phyloP scores from a whole-genome alignment of 2,113 vertebrate species.

The Anthoscopus minutus region DNA sequence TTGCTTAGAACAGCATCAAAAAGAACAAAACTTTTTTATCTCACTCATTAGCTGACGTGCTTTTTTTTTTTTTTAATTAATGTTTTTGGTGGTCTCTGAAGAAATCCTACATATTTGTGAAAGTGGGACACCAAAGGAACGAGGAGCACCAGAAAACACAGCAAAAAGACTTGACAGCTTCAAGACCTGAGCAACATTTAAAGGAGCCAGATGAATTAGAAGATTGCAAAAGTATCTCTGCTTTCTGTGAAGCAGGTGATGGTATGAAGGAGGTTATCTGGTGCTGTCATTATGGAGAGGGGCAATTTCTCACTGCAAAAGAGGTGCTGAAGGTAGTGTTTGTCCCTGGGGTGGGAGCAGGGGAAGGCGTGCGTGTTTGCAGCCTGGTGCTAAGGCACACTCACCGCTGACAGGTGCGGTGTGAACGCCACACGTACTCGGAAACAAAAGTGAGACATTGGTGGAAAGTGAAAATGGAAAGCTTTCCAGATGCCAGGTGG shows the following conservation, averaged over 20 bases:
- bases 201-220: not conserved
- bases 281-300: not conserved
- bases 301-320: constrained; percentile 19
- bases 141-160: not conserved
- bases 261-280: not conserved
- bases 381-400: not conserved
- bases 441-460: constrained; percentile 41
- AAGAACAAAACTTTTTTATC: not conserved
- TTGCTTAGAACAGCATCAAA: not conserved
- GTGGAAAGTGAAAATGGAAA: constrained; percentile 49
- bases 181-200: not conserved
- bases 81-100: not conserved
- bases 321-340: constrained; percentile 9
- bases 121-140: not conserved
- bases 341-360: not conserved
- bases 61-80: not conserved
- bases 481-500: constrained; percentile 50
- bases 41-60: not conserved
- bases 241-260: not conserved
- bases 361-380: not conserved
- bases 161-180: not conserved
- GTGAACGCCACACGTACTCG: not conserved
- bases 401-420: not conserved
- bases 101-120: not conserved
- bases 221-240: fast-evolving